phyloP scores from a whole-genome alignment of 1,140 invertebrate species.

The Maconellicoccus hirsutus region DNA sequence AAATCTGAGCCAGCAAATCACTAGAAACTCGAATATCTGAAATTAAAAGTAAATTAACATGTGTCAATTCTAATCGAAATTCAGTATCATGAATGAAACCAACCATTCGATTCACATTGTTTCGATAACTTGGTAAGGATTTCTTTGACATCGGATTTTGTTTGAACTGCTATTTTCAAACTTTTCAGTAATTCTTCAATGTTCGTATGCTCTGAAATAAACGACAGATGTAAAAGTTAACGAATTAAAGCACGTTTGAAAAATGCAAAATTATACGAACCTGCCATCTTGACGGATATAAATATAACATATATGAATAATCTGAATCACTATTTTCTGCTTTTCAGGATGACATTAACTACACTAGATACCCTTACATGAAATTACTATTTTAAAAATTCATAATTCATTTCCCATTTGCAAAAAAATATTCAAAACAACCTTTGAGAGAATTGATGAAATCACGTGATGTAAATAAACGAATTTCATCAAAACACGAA shows the following conservation, averaged over 20 bases:
- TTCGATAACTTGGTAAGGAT: not conserved
- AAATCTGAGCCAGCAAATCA: conserved; percentile 20
- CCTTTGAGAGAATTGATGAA: not conserved
- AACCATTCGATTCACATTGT: not conserved
- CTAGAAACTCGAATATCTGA: not conserved
- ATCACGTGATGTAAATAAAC: conserved; percentile 9
- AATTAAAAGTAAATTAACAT: too few relatives aligned
- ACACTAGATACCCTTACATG: not conserved
- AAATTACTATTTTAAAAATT: not conserved
- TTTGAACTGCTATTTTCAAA: conserved; percentile 1
- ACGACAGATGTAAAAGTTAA: not conserved
- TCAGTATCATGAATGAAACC: too few relatives aligned
- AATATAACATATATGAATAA: not conserved
- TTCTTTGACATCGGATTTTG: not conserved
- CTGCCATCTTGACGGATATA: not conserved
- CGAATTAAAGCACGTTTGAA: not conserved
- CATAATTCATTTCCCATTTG: not conserved
- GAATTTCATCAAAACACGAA: not conserved
- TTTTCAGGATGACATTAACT: too few relatives aligned
- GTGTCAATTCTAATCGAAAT: too few relatives aligned
- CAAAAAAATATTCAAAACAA: not conserved
- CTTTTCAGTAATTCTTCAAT: not conserved
- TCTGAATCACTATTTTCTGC: not conserved
- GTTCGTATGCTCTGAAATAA: not conserved
- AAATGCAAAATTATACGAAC: not conserved